Percentiles rank a stretch among this genome's conserved stretches.
Evolutionary conservation across 1,140 invertebrate species (phyloP).

Genomic region (Amphibalanus amphitrite): DNA sequence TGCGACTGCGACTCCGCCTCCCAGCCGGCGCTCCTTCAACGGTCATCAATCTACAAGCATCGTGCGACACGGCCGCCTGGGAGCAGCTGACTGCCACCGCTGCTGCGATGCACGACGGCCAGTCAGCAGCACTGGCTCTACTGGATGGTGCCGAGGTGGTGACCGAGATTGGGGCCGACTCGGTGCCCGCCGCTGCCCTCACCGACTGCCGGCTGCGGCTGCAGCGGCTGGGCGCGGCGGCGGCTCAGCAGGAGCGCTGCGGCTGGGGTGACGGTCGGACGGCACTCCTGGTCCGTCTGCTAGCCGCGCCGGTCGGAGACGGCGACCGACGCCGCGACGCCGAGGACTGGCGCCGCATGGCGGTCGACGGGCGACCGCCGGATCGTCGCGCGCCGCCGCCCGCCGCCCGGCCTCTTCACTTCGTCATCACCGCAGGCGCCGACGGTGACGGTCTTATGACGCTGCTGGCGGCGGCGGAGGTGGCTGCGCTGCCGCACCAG

Average conservation of each 20-base stretch:
- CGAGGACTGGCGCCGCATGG: background rate
- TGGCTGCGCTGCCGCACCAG: background rate
- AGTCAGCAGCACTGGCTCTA: background rate
- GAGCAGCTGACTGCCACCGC: background rate
- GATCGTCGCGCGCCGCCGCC: too few species aligned
- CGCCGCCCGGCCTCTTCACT: background rate
- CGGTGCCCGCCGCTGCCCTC: background rate
- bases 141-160: background rate
- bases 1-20: background rate
- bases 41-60: background rate
- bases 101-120: background rate
- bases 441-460: background rate
- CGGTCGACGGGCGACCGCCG: background rate
- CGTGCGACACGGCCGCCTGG: background rate
- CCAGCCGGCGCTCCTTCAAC: too few species aligned
- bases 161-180: background rate
- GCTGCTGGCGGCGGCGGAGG: background rate
- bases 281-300: background rate
- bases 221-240: background rate
- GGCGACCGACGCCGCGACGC: background rate
- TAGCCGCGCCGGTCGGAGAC: background rate
- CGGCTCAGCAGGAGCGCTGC: background rate
- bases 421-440: background rate
- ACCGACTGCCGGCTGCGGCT: background rate
- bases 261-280: background rate